Base-by-base conservation (phyloP, 2,113 vertebrate species). In the Aegithalos caudatus region DNA sequence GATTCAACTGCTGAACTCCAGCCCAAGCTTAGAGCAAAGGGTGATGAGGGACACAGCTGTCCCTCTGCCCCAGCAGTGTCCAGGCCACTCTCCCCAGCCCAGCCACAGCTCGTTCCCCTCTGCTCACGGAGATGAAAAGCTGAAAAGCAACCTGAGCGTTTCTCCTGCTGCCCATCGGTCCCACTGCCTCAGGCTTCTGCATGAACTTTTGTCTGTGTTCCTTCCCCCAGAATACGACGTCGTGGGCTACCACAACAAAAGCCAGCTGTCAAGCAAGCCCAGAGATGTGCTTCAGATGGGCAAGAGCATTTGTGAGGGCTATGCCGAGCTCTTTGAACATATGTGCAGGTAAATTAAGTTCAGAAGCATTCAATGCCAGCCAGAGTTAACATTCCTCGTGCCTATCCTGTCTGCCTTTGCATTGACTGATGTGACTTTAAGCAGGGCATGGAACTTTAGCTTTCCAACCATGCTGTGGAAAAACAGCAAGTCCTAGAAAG, bases 221-320 rank as follows among this genome's bases (percentile, higher is more conserved):
- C 86, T 85, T 81, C 77, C 90, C 25, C 4, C 94, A 99, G 98
- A 98, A 81, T 99, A 99, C 2, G 98, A 98, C 12, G 21, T 98
- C 1, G 97, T 97, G 61, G 98, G 97, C 35, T 97, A 98, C 86
- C 98, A 97, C 62, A 94, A 98, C 86, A 98, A 98, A 86, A 95
- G 96, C 74, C 97, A 96, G 69, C 94, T 92, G 83, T 97, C 93
- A 1, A 94, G 83, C 91, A 95, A 96, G 33, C 96, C 98, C 79
- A 91, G 87, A 1, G 97, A 98, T 7, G 98, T 98, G 83, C 95
- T 99, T 58, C 91, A 85, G 84, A 96, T 72, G 29, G 98, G 98
- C 81, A 99, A 98, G 95, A 98, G 97, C 87, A 96, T 98, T 71
- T 99, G 98, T 42, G 97, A 98, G 4, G 98, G 98, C 80, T 99